Evolutionary conservation across 2,797 vertebrate genomes (phyloP), one percentile per base, ranked within the genome.

Genomic region (Semotilus atromaculatus): DNA sequence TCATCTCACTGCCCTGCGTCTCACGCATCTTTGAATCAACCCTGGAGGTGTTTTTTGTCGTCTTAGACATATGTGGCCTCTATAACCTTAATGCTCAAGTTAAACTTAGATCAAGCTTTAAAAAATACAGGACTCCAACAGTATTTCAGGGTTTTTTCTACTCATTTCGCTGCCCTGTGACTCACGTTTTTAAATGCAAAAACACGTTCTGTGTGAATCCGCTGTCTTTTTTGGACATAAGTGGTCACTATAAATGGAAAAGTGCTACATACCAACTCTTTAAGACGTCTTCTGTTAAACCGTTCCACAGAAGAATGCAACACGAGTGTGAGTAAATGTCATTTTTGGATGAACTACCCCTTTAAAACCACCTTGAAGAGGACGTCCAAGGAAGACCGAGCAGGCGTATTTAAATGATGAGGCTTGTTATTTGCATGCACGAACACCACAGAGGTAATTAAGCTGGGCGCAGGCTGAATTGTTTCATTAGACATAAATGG

Each of bases 391-490:
- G 68, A 71, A 71, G 7, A 48, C 19, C 11, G 62, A 13, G 3
- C 67, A 71, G 68, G 23, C 7, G 9, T 60, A 19, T 36, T 74
- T 64, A 82, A 73, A 74, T 51, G 4, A 64, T 64, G 70, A 43
- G 71, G 26, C 53, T 76, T 3, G 4, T 83, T 68, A 67, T 83
- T 83, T 76, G 81, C 62, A n/a, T 77, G 64, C 73, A 29, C 1
- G 11, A 58, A 55, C 48, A 43, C 36, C 21, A 51, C 82, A 77
- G 34, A 43, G 82, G 64, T 43, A 53, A 67, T 74, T 73, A 64
- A 82, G 40, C 58, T 60, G 6, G 60, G 23, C n/a, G 0, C 19
- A 66, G 4, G 45, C 43, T 48, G 70, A 7, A 64, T 3, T 71
- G 53, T 62, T 82, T 19, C 53, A 81, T 58, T 72, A 72, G 29